These are phyloP conservation scores for Hoplodrina blanda DNA, from an alignment of 2,888 invertebrate genomes.

Conservation along the genomic window DNA sequence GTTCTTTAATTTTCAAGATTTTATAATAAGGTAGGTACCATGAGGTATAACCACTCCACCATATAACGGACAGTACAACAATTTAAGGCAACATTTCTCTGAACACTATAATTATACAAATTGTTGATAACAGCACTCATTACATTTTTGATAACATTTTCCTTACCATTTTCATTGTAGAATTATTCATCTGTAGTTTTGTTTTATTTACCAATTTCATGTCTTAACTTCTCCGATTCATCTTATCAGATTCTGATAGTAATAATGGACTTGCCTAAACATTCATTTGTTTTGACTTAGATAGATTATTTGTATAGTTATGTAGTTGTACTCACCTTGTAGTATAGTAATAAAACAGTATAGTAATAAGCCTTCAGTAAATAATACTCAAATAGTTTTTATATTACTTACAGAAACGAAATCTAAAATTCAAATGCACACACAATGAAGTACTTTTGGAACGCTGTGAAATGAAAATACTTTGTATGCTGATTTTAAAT, in stretches of 20 bases:
- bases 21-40: too few relatives aligned
- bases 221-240: not conserved
- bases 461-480: too few relatives aligned
- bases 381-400: not conserved
- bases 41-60: too few relatives aligned
- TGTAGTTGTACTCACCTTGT: not conserved
- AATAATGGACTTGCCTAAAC: too few relatives aligned
- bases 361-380: too few relatives aligned
- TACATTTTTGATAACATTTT: too few relatives aligned
- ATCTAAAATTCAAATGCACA: not conserved
- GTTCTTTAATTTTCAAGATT: too few relatives aligned
- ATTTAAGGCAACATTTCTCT: not conserved
- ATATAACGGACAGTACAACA: too few relatives aligned
- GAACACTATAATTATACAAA: not conserved
- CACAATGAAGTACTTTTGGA: not conserved
- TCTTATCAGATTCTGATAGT: not conserved
- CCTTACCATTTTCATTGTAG: not conserved
- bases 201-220: not conserved
- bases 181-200: not conserved
- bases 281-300: not conserved
- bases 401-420: constrained; percentile 5
- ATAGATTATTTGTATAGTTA: not conserved
- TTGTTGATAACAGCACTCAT: not conserved
- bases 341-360: not conserved
- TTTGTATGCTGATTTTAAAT: constrained; percentile 4